phyloP scores from a whole-genome alignment of 2,797 vertebrate genomes.

The Gephyroberyx darwinii region DNA sequence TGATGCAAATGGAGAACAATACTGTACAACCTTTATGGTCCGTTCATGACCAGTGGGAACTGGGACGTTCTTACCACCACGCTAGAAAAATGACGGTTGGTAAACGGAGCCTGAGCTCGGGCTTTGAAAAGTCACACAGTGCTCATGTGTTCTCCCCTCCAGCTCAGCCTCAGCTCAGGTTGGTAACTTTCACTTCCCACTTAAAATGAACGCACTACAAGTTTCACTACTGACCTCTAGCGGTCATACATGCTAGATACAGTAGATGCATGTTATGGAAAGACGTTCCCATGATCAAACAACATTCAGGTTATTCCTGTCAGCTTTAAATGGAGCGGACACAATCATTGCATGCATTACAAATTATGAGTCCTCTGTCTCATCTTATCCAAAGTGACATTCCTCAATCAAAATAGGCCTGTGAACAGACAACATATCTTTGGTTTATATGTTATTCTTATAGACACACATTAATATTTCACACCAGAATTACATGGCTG shows the following conservation, averaged over 20 bases:
- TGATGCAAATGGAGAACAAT: no score
- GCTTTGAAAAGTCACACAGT: not conserved
- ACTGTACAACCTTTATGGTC: no score
- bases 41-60: no score
- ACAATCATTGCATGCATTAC: conserved; percentile 9
- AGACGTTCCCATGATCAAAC: not conserved
- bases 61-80: no score
- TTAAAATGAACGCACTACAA: not conserved
- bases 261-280: conserved; percentile 7
- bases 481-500: not conserved
- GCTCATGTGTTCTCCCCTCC: no score
- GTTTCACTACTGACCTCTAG: conserved; percentile 34
- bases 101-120: not conserved
- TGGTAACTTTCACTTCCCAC: not conserved
- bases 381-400: conserved; percentile 2
- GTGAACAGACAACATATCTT: not conserved
- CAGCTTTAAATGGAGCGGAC: not conserved
- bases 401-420: conserved; percentile 8
- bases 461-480: not conserved
- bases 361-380: conserved; percentile 3
- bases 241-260: not conserved
- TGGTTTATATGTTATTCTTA: not conserved
- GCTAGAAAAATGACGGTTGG: no score
- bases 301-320: not conserved
- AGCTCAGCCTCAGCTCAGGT: not conserved